phyloP scores from a whole-genome alignment of 2,797 vertebrate species.

The Pogoniulus pusillus region DNA sequence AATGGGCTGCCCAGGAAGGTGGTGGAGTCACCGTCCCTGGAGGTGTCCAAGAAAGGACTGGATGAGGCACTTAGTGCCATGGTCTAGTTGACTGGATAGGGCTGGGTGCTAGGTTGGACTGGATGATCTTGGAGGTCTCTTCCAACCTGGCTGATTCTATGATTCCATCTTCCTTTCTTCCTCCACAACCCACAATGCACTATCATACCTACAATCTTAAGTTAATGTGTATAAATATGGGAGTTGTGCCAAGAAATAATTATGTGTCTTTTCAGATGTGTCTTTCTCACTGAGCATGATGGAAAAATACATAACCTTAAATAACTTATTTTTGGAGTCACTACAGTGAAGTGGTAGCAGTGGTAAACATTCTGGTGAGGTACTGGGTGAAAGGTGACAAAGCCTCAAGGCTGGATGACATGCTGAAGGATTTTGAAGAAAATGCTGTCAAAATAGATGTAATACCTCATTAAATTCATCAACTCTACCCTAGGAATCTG shows the following conservation, averaged over 20 bases:
- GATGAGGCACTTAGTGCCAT: too few species aligned
- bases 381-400: constrained; percentile 19
- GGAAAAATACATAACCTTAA: constrained; percentile 32
- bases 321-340: constrained; percentile 27
- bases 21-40: too few species aligned
- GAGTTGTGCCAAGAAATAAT: constrained; percentile 29
- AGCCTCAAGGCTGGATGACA: constrained; percentile 37
- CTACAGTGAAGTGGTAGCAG: neutral
- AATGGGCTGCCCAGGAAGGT: too few species aligned
- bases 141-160: too few species aligned
- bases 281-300: constrained; percentile 23
- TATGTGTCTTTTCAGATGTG: constrained; percentile 28
- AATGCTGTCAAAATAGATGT: constrained; percentile 55
- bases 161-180: neutral
- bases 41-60: too few species aligned
- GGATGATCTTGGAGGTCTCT: too few species aligned
- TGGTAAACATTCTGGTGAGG: constrained; percentile 33
- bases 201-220: neutral
- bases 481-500: neutral
- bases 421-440: constrained; percentile 35
- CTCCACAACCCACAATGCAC: neutral
- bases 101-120: too few species aligned
- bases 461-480: constrained; percentile 66
- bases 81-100: too few species aligned
- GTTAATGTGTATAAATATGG: neutral